A percentile compares a stretch with the other conserved stretches of the same genome.
Conservation (phyloP, 2,888 invertebrate species). For the Amphipyra tragopoginis region DNA sequence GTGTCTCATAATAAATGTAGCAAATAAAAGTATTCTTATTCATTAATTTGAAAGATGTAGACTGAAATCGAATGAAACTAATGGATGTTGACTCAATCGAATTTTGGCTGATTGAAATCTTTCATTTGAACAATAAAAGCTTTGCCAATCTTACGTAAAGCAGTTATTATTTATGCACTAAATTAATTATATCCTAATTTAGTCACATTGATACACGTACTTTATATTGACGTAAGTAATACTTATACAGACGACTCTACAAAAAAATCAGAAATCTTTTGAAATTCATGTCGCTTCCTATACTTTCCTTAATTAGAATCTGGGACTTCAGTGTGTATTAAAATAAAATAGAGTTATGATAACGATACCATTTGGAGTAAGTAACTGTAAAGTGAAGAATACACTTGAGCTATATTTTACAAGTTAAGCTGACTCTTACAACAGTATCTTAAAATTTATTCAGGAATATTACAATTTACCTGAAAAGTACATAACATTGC, state of each 20-base stretch:
- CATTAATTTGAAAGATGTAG: too few relatives aligned
- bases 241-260: not conserved
- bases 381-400: slow-evolving; percentile 15
- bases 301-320: not conserved
- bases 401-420: slow-evolving; percentile 35
- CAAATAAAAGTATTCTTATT: too few relatives aligned
- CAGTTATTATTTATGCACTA: too few relatives aligned
- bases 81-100: too few relatives aligned
- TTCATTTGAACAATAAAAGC: too few relatives aligned
- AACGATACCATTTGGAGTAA: not conserved
- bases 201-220: too few relatives aligned
- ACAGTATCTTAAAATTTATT: slow-evolving; percentile 59
- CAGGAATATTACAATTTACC: slow-evolving; percentile 69
- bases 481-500: slow-evolving; percentile 69
- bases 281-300: not conserved
- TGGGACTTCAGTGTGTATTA: not conserved
- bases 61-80: too few relatives aligned
- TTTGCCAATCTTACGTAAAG: too few relatives aligned
- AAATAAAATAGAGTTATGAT: slow-evolving; percentile 5
- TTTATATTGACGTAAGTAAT: too few relatives aligned
- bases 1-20: too few relatives aligned
- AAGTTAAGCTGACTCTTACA: slow-evolving; percentile 44
- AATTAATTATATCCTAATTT: too few relatives aligned
- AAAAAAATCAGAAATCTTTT: not conserved
- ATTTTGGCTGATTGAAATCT: too few relatives aligned